Base-by-base conservation (phyloP, 1,140 invertebrate genomes). In the Leguminivora glycinivorella region DNA sequence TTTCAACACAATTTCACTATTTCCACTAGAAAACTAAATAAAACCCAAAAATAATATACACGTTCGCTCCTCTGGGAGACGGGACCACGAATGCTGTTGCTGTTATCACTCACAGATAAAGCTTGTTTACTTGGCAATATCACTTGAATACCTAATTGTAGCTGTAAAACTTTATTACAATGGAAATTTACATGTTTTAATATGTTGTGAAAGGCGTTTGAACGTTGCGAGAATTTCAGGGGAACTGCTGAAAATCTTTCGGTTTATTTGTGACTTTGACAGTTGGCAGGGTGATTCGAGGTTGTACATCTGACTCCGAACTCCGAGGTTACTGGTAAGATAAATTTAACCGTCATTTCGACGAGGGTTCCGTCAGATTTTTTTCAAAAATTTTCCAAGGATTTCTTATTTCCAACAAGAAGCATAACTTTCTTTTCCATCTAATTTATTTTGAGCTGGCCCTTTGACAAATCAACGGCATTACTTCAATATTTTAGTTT, bases 141-240 rank as follows among this genome's bases (percentile, higher is more conserved):
- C 19, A 22, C 47, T 29, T 63, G 17, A 63, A 63, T 63, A 63
- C 58, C 58, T 63, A 63, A 63, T 63, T 63, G 58, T 31, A 52
- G 19, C 22, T 31, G 58, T 63, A 63, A 63, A 63, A 63, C 29
- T 60, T 68, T 72, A 78, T 82, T 76, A 69, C 71, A 81, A 77
- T 82, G 84, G 82, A 87, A 84, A 81, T 83, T 83, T 83, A 84
- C 80, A 52, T 71, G n/a, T 29, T 26, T 63, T 4, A 29, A 29
- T 34, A 17, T 29, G 6, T 63, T 29, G 58, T 22, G 58, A 29
- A 24, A 56, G n/a, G 25, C 56, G 26, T 63, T 52, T 22, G 58
- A 1, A 22, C 26, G 26, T 17, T 25, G 26, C 58, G 58, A 29
- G 26, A 29, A 29, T 31, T 29, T 60, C 58, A 17, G 26, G 25